Conservation (phyloP, 2,113 vertebrate genomes). For the Guaruba guarouba region DNA sequence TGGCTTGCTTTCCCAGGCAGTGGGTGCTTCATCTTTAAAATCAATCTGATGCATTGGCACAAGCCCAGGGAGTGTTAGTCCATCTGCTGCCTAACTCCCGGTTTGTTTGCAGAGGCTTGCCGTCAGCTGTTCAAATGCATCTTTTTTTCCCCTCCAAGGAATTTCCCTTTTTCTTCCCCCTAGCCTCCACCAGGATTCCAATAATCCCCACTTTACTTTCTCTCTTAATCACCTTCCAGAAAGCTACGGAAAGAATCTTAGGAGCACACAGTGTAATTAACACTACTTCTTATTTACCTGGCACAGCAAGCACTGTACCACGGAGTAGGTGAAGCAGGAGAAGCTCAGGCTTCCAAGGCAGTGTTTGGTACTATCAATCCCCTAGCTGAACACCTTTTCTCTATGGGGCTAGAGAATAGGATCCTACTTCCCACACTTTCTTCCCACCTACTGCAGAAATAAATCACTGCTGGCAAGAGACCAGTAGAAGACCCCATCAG, state of each 20-base stretch:
- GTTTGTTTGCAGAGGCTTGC: slow-evolving; percentile 56
- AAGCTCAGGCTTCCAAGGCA: neutral
- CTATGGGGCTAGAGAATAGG: neutral
- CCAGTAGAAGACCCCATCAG: neutral
- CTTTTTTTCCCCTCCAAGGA: neutral
- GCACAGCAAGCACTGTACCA: neutral
- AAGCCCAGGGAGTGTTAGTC: slow-evolving; percentile 47
- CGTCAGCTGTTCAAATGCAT: slow-evolving; percentile 54
- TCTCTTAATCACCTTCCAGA: slow-evolving; percentile 35
- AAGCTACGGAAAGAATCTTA: slow-evolving; percentile 37
- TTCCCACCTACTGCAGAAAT: neutral
- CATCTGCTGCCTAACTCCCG: slow-evolving; percentile 36
- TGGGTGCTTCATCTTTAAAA: slow-evolving; percentile 64
- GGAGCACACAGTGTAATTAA: neutral
- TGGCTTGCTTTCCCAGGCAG: slow-evolving; percentile 62
- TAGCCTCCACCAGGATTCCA: neutral
- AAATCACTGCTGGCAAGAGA: neutral
- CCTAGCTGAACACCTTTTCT: neutral
- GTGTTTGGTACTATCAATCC: neutral
- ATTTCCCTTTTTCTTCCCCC: neutral
- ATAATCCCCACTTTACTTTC: slow-evolving; percentile 45
- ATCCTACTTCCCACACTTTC: neutral
- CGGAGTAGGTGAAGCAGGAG: neutral
- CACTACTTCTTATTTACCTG: neutral
- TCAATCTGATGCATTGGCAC: slow-evolving; percentile 61